These are phyloP conservation scores for Oryzaephilus surinamensis DNA, from an alignment of 1,140 invertebrate genomes.

Conservation along the genomic window DNA sequence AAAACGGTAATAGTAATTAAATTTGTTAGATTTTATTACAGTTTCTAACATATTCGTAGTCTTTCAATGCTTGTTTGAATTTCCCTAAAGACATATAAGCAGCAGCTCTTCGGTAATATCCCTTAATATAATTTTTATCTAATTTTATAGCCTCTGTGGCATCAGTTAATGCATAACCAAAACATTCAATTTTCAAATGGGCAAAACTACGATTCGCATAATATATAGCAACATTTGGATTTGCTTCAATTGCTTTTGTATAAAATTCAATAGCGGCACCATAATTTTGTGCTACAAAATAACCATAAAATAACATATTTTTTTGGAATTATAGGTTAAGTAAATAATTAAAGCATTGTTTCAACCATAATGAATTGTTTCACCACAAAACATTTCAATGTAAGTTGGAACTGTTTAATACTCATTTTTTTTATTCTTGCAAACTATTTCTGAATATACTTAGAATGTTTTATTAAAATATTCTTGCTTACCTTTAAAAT, in stretches of 20 bases:
- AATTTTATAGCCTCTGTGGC: slow-evolving; percentile 84
- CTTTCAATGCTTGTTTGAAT: slow-evolving; percentile 91
- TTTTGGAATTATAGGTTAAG: slow-evolving; percentile 11
- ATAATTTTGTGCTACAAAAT: slow-evolving; percentile 82
- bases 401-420: neutral
- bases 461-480: too few relatives aligned
- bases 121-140: slow-evolving; percentile 86
- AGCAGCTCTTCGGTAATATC: slow-evolving; percentile 88
- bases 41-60: slow-evolving; percentile 83
- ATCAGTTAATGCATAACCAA: slow-evolving; percentile 86
- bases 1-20: slow-evolving; percentile 25
- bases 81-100: slow-evolving; percentile 96
- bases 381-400: neutral
- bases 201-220: slow-evolving; percentile 93
- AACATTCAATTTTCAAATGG: slow-evolving; percentile 84
- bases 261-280: slow-evolving; percentile 82
- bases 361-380: slow-evolving; percentile 1
- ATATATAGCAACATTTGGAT: slow-evolving; percentile 72
- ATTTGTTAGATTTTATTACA: slow-evolving; percentile 1
- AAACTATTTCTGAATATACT: too few relatives aligned
- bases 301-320: slow-evolving; percentile 15
- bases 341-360: neutral
- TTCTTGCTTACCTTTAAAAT: slow-evolving; percentile 76
- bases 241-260: slow-evolving; percentile 79
- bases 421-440: too few relatives aligned